A percentile compares a stretch with the other conserved stretches of the same genome.
Evolutionary conservation across 2,113 vertebrate genomes (phyloP).

Genomic region (Dicaeum eximium): DNA sequence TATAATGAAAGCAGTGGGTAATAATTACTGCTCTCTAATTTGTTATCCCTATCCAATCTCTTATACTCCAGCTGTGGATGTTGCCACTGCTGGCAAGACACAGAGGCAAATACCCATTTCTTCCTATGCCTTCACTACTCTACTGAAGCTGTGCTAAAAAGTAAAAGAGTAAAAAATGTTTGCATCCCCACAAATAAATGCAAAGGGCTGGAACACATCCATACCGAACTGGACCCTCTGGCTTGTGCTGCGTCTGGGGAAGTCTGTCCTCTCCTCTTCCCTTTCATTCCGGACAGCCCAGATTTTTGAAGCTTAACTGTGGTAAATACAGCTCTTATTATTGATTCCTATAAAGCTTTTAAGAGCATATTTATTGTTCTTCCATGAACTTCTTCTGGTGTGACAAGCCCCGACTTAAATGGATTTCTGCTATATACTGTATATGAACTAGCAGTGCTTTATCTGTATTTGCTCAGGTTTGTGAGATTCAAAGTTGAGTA

Average conservation of each 20-base stretch:
- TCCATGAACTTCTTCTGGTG: background rate
- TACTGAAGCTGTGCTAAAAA: background rate
- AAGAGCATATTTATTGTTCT: background rate
- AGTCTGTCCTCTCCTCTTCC: background rate
- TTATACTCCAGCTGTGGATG: background rate
- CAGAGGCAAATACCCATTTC: background rate
- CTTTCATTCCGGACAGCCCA: background rate
- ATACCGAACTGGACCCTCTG: background rate
- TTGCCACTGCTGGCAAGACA: background rate
- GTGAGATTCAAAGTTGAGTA: background rate
- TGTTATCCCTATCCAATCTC: background rate
- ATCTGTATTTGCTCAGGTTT: background rate
- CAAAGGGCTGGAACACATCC: background rate
- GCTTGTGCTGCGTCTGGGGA: accelerated
- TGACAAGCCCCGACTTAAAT: background rate
- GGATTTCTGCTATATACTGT: accelerated
- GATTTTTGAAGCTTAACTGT: background rate
- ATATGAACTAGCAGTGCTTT: background rate
- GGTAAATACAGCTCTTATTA: background rate
- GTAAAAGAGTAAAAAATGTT: background rate
- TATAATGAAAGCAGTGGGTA: background rate
- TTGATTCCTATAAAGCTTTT: background rate
- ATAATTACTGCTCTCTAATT: background rate
- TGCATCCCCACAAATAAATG: background rate
- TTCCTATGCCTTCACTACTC: background rate